Conservation (phyloP, 2,888 invertebrate species). For the Eristalis pertinax region DNA sequence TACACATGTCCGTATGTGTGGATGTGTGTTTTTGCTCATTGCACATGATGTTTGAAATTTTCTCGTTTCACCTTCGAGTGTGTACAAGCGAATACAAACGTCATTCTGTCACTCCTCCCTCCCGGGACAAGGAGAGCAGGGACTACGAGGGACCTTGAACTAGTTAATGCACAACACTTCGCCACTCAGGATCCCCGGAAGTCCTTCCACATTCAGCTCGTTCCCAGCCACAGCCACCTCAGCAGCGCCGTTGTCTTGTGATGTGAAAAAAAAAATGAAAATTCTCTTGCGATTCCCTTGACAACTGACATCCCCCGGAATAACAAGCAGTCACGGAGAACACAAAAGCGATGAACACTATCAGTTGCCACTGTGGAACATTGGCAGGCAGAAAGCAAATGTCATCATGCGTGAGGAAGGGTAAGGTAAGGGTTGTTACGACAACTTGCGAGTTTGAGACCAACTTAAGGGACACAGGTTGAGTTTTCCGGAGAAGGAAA, state of each 20-base stretch:
- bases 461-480: constrained; percentile 47
- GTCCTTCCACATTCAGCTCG: constrained; percentile 37
- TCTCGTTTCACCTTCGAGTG: not conserved
- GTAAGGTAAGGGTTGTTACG: not conserved
- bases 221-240: no score
- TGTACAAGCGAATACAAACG: constrained; percentile 14
- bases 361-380: constrained; percentile 31
- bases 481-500: constrained; percentile 62
- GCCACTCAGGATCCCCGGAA: constrained; percentile 24
- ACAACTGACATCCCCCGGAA: constrained; percentile 11
- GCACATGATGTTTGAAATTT: not conserved
- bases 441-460: not conserved
- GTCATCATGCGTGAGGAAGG: constrained; percentile 47
- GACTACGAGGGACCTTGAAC: constrained; percentile 59
- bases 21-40: not conserved
- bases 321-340: not conserved
- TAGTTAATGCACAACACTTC: constrained; percentile 45
- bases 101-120: not conserved
- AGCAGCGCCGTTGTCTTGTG: constrained; percentile 3
- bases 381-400: constrained; percentile 9
- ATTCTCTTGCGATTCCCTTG: constrained; percentile 33
- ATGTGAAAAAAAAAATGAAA: constrained; percentile 23
- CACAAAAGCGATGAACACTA: constrained; percentile 44
- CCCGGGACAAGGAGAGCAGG: constrained; percentile 11
- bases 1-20: not conserved